Evolutionary conservation across 2,113 vertebrate species (phyloP), one percentile per base, ranked within the genome.

Genomic region (Ranitomeya imitator): DNA sequence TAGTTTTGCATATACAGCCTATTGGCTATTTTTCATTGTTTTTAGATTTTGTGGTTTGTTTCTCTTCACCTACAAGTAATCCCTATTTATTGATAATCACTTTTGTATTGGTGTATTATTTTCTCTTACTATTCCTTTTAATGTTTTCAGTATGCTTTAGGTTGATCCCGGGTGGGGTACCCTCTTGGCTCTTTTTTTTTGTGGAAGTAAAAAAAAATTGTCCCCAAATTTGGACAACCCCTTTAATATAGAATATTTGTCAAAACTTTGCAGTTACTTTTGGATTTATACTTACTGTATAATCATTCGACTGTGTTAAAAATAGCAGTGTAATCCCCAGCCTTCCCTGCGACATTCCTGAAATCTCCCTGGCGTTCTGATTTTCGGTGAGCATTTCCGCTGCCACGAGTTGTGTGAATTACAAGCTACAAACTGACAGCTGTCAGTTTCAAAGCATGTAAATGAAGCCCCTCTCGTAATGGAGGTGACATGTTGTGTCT

Each of bases 391-490:
- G 67, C 73, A 69, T 78, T 89, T 67, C 57, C 89, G 61, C 61
- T 88, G 83, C 7, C 85, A 76, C 81, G 61, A 90, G 89, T 87
- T 67, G 12, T 51, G 90, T 82, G 45, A 85, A 79, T 13, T 79
- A 88, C 86, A 6, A 51, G 77, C 1, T 84, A 54, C 23, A 0
- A 91, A 90, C 37, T 88, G 26, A 14, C 67, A 89, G 0, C 71
- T 81, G 12, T 85, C 91, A 1, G 79, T 91, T 92, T 45, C 71
- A 15, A 85, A 90, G 77, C 26, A 76, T 12, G 89, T 37, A 69
- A 51, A 67, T 67, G 52, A 90, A 80, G 18, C 6, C 14, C 19
- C 86, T 59, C 10, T 14, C 21, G 79, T 89, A 74, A 15, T 89
- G 79, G 63, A 89, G 86, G 26, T 59, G 77, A 61, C 9, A 0